These are phyloP conservation scores for Aphaenogaster floridana DNA, from an alignment of 1,140 invertebrate species.

Conservation along the genomic window DNA sequence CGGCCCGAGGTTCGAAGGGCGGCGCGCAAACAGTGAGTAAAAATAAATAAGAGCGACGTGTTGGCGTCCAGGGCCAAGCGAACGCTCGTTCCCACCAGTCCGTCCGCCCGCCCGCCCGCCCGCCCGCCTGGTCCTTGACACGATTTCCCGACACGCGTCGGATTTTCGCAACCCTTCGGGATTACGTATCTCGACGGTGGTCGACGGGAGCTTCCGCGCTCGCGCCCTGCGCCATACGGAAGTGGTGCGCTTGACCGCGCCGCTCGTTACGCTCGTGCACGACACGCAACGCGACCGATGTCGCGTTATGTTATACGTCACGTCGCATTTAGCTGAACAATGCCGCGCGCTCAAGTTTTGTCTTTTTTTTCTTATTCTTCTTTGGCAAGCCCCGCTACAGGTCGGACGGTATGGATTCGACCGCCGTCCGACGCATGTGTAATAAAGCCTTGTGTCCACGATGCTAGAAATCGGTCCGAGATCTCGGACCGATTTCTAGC, in stretches of 20 bases:
- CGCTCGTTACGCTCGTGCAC: conserved; percentile 16
- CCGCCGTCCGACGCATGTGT: conserved; percentile 15
- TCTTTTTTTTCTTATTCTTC: background rate
- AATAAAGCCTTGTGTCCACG: background rate
- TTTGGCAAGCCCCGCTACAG: background rate
- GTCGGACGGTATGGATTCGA: background rate
- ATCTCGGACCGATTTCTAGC: too few species aligned
- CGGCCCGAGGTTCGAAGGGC: conserved; percentile 31
- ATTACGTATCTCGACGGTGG: conserved; percentile 10
- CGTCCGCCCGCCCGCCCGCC: too few species aligned
- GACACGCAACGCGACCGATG: background rate
- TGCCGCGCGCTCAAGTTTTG: background rate
- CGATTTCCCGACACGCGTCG: conserved; percentile 41
- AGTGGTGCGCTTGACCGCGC: conserved; percentile 22
- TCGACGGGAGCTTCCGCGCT: background rate
- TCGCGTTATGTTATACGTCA: background rate
- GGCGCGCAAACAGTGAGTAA: conserved; percentile 69
- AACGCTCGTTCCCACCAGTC: background rate
- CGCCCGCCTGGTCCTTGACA: conserved; percentile 66
- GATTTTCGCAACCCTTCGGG: conserved; percentile 5
- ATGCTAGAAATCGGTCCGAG: too few species aligned
- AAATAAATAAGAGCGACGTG: background rate
- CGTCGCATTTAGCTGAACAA: background rate
- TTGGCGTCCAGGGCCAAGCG: background rate
- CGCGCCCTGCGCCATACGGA: conserved; percentile 23